Evolutionary conservation across 2,797 vertebrate genomes (phyloP), one percentile per base, ranked within the genome.

Genomic region (Epinephelus malabaricus): DNA sequence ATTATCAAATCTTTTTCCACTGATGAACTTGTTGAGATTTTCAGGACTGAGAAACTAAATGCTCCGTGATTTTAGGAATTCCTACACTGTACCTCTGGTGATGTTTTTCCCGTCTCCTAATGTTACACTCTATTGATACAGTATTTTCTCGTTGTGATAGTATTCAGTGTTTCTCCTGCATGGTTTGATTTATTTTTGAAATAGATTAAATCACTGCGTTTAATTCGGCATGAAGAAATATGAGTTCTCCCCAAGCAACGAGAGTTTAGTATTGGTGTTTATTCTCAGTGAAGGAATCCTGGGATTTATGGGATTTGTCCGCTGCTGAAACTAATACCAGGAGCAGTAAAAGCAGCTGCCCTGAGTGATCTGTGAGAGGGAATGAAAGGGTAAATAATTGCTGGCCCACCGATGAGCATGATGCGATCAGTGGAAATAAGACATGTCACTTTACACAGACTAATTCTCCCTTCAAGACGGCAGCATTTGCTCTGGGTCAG

Each of bases 401-500:
- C 38, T 27, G 68, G 58, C 62, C 69, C 68, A 34, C 54, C 58
- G 86, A 81, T 58, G 82, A 77, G 80, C 60, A 15, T 76, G 82
- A 88, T 60, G 76, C 78, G 73, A 83, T 86, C 81, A 85, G 69
- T 87, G 79, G 62, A 94, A 93, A 96, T 92, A 84, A 86, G 91
- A 95, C 79, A 70, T 93, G 95, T 93, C 92, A 93, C 89, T 95
- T 94, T 78, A 21, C 87, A 82, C 75, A 69, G 85, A 91, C 89
- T 91, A 92, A 94, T 87, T 88, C 86, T 84, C 85, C 88, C 88
- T 89, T 92, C 89, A 90, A 90, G 93, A 92, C 84, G 86, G 92
- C 86, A 90, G 84, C 87, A 91, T 95, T 96, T 94, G 89, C 88
- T 89, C 85, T 72, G 96, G 97, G 97, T 97, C 97, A 97, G 62